phyloP scores from a whole-genome alignment of 2,113 vertebrate genomes.

The Noturus placidus region DNA sequence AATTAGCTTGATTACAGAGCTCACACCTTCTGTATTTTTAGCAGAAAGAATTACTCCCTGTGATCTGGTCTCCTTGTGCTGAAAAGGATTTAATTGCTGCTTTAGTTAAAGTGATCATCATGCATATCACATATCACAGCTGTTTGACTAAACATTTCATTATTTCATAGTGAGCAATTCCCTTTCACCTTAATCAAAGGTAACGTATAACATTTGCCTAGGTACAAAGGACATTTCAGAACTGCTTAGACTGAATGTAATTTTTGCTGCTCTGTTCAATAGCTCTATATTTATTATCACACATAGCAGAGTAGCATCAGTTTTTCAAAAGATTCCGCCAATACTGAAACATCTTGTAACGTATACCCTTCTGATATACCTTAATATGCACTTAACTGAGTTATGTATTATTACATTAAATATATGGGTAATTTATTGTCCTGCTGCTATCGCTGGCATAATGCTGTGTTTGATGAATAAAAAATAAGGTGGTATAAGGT shows the following conservation, averaged over 20 bases:
- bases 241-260: not conserved
- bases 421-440: slow-evolving; percentile 68
- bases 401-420: slow-evolving; percentile 67
- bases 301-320: not conserved
- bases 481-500: slow-evolving; percentile 56
- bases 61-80: slow-evolving; percentile 24
- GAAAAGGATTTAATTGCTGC: slow-evolving; percentile 7
- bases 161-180: not conserved
- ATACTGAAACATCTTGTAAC: slow-evolving; percentile 24
- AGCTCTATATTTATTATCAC: not conserved
- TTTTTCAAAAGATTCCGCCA: not conserved
- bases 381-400: slow-evolving; percentile 63
- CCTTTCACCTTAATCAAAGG: not conserved
- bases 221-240: not conserved
- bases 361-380: slow-evolving; percentile 35
- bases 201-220: slow-evolving; percentile 17
- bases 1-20: slow-evolving; percentile 40
- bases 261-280: slow-evolving; percentile 33
- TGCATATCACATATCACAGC: slow-evolving; percentile 35
- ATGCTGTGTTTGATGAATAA: slow-evolving; percentile 65
- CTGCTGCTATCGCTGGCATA: slow-evolving; percentile 63
- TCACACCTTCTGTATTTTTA: slow-evolving; percentile 29
- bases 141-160: not conserved
- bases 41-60: slow-evolving; percentile 24
- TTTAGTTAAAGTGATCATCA: slow-evolving; percentile 38